phyloP scores from a whole-genome alignment of 1,140 invertebrate genomes.

The Mamestra configurata region DNA sequence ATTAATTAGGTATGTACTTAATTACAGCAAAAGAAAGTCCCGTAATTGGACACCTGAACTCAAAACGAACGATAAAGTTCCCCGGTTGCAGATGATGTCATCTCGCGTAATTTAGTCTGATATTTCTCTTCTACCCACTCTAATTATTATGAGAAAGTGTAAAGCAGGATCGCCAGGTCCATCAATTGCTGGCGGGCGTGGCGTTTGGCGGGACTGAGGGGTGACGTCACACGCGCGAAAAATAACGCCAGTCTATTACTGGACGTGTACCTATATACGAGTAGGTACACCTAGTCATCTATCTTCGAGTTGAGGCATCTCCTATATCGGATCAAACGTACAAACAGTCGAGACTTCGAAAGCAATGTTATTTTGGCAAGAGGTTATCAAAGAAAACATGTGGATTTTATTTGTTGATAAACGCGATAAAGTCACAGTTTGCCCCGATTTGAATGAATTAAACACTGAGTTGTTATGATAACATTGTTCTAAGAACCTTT shows the following conservation, averaged over 20 bases:
- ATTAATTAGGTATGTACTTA: too few species aligned
- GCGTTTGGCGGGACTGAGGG: background rate
- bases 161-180: conserved; percentile 7
- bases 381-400: conserved; percentile 24
- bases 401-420: conserved; percentile 39
- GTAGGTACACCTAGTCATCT: background rate
- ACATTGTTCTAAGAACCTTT: conserved; percentile 15
- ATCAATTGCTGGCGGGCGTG: conserved; percentile 26
- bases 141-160: conserved; percentile 33
- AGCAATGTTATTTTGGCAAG: conserved; percentile 22
- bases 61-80: background rate
- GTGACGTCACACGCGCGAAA: conserved; percentile 44
- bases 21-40: background rate
- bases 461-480: conserved; percentile 5
- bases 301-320: background rate
- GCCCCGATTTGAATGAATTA: conserved; percentile 36
- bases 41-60: background rate
- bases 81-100: conserved; percentile 3
- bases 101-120: background rate
- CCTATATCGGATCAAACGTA: background rate
- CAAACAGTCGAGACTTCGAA: background rate
- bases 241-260: conserved; percentile 44
- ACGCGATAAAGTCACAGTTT: conserved; percentile 34
- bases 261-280: too few species aligned
- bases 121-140: conserved; percentile 1